These are phyloP conservation scores for Nothobranchius furzeri DNA, from an alignment of 2,113 vertebrate species.

Conservation along the genomic window DNA sequence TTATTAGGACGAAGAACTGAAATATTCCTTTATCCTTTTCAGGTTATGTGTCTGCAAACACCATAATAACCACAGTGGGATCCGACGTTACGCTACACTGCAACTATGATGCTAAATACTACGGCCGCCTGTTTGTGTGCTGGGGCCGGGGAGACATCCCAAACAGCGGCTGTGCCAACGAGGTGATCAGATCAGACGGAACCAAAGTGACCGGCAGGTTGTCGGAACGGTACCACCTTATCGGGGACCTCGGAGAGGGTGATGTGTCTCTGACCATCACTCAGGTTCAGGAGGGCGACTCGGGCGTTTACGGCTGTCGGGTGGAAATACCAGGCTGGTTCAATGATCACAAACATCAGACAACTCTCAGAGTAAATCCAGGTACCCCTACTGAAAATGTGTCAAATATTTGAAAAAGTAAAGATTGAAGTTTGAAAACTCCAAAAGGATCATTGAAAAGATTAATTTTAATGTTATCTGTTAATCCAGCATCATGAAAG, in stretches of 20 bases:
- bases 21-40: constrained; percentile 4
- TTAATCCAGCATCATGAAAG: neutral
- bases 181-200: constrained; percentile 64
- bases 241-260: constrained; percentile 42
- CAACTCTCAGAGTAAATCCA: constrained; percentile 67
- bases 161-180: constrained; percentile 50
- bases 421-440: too few species aligned
- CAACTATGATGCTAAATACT: constrained; percentile 49
- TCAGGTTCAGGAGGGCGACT: constrained; percentile 54
- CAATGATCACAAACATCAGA: constrained; percentile 69
- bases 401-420: neutral
- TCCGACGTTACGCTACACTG: constrained; percentile 60
- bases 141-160: constrained; percentile 71
- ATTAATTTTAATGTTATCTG: neutral
- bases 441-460: too few species aligned
- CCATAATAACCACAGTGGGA: constrained; percentile 51
- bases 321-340: constrained; percentile 76
- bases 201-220: constrained; percentile 32
- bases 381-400: constrained; percentile 35
- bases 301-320: constrained; percentile 72
- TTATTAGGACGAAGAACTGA: neutral
- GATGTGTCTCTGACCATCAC: constrained; percentile 73
- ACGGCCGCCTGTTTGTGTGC: constrained; percentile 59
- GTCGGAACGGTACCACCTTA: constrained; percentile 63
- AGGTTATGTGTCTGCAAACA: constrained; percentile 30